Conservation (phyloP, 2,797 vertebrate species). For the Champsocephalus gunnari region DNA sequence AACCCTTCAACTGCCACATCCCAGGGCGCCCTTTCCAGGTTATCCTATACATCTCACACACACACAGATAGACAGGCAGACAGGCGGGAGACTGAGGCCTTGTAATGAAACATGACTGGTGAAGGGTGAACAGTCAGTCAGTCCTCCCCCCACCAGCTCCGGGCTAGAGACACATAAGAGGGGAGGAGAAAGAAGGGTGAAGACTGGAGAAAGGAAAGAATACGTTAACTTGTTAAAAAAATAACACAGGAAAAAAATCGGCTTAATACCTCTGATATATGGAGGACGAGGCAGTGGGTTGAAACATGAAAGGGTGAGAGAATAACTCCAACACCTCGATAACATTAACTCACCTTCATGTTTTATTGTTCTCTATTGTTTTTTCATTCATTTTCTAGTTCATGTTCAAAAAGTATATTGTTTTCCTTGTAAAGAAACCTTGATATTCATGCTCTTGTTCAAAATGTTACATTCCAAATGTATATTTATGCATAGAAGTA, state of each 20-base stretch:
- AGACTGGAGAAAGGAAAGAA: slow-evolving; percentile 31
- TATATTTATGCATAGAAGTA: background rate
- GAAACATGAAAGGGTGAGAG: slow-evolving; percentile 16
- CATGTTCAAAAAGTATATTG: too few relatives aligned
- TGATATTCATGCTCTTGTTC: too few relatives aligned
- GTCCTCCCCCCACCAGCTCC: slow-evolving; percentile 9
- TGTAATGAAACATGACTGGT: slow-evolving; percentile 73
- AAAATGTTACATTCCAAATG: too few relatives aligned
- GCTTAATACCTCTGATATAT: background rate
- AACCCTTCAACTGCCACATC: slow-evolving; percentile 33
- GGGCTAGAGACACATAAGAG: slow-evolving; percentile 48
- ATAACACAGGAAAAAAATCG: slow-evolving; percentile 21
- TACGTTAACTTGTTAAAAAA: slow-evolving; percentile 43
- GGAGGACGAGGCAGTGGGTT: slow-evolving; percentile 1
- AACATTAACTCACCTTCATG: too few relatives aligned
- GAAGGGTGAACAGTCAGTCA: slow-evolving; percentile 62
- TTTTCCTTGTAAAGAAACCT: too few relatives aligned
- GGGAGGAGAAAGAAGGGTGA: slow-evolving; percentile 1
- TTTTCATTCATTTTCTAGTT: too few relatives aligned
- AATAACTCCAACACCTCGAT: too few relatives aligned
- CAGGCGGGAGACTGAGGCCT: slow-evolving; percentile 52
- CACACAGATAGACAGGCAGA: slow-evolving; percentile 37
- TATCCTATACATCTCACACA: slow-evolving; percentile 44
- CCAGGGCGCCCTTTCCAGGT: slow-evolving; percentile 21
- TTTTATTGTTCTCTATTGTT: too few relatives aligned